Percentiles rank a stretch among this genome's conserved stretches.
phyloP scores from a whole-genome alignment of 1,140 invertebrate genomes.

The Procambarus virginalis region DNA sequence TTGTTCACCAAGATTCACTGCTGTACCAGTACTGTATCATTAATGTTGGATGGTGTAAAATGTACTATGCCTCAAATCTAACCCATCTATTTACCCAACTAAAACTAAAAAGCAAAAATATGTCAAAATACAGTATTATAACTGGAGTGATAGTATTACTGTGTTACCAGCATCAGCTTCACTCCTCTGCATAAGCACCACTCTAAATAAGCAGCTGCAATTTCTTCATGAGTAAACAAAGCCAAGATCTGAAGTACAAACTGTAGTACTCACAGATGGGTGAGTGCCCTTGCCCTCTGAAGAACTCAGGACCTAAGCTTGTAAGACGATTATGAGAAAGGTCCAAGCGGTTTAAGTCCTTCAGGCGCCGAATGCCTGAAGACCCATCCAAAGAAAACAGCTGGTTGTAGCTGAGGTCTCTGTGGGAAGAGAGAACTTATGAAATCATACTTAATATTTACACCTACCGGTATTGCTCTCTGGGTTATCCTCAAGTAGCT shows the following conservation, averaged over 20 bases:
- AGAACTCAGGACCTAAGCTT: slow-evolving; percentile 58
- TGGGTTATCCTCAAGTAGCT: too few relatives aligned
- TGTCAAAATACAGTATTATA: not conserved
- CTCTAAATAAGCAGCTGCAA: slow-evolving; percentile 20
- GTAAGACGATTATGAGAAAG: slow-evolving; percentile 75
- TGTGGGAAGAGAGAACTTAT: slow-evolving; percentile 72
- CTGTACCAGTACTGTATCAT: not conserved
- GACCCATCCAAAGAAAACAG: slow-evolving; percentile 74
- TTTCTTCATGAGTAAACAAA: not conserved
- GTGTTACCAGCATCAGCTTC: not conserved
- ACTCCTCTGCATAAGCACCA: slow-evolving; percentile 35
- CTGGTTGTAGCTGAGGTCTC: slow-evolving; percentile 97
- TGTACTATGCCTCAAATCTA: not conserved
- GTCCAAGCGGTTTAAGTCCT: slow-evolving; percentile 79
- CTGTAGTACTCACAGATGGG: slow-evolving; percentile 55
- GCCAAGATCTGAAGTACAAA: not conserved
- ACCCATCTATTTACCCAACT: not conserved
- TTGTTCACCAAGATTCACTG: not conserved
- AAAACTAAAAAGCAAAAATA: slow-evolving; percentile 1
- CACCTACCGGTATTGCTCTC: too few relatives aligned
- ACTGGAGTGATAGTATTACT: not conserved
- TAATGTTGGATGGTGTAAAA: not conserved
- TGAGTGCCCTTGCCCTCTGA: slow-evolving; percentile 55
- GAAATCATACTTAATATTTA: not conserved
- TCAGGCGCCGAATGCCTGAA: slow-evolving; percentile 30